Evolutionary conservation across 2,797 vertebrate genomes (phyloP).

Genomic region (Sternotherus odoratus): DNA sequence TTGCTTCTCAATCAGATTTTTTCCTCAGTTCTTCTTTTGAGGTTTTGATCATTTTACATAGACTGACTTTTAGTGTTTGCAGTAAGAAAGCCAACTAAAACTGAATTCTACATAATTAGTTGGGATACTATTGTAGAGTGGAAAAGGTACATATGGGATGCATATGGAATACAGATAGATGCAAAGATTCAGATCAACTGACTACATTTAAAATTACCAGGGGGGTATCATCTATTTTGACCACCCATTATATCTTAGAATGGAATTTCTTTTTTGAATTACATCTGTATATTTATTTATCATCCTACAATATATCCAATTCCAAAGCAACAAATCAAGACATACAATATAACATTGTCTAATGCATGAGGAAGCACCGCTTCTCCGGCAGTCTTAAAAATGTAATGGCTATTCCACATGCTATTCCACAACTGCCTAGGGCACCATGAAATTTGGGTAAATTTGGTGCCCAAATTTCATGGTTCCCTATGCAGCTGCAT

Average conservation of each 20-base stretch:
- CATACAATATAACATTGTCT: background rate
- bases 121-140: background rate
- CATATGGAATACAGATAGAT: slow-evolving; percentile 17
- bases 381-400: slow-evolving; percentile 5
- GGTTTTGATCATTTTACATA: slow-evolving; percentile 33
- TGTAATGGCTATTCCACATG: background rate
- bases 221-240: background rate
- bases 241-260: background rate
- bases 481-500: no score
- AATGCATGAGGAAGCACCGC: background rate
- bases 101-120: slow-evolving; percentile 5
- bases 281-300: background rate
- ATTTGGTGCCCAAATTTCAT: no score
- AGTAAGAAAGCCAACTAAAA: slow-evolving; percentile 50
- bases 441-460: no score
- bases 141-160: slow-evolving; percentile 15
- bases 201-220: background rate
- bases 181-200: background rate
- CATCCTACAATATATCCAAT: slow-evolving; percentile 4
- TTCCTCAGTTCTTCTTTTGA: background rate
- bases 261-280: background rate
- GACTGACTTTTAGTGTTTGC: slow-evolving; percentile 1
- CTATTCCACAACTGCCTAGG: background rate
- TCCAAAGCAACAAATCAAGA: background rate
- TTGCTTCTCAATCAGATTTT: slow-evolving; percentile 46